Evolutionary conservation across 2,113 vertebrate genomes (phyloP), one percentile per base, ranked within the genome.

Genomic region (Tricholaema leucomelas): DNA sequence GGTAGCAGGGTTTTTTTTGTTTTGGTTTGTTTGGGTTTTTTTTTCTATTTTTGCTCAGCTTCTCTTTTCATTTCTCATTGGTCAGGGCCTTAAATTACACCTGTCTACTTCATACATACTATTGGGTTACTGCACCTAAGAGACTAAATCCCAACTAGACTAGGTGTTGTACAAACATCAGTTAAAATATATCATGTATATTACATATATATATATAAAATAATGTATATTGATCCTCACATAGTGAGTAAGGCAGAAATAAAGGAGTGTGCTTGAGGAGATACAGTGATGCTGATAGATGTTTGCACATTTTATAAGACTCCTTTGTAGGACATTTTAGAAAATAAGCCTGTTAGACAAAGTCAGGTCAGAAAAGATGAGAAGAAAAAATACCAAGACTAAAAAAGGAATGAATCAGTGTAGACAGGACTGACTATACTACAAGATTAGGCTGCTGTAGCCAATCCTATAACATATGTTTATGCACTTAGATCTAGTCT

Each of bases 41-140:
- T 85, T 40, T 94, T 79, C n/a, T 87, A 38, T n/a, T 72, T 72
- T 69, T 69, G 20, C 17, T 87, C 15, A 61, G 48, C 38, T 87
- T 87, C 38, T 44, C 24, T 87, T 81, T 75, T 40, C 15, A 65
- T 92, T 85, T 85, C 28, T 54, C 33, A 35, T 76, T 79, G 54
- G 30, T 30, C 55, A 65, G 6, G 15, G 35, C 27, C 75, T 91
- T 83, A 88, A 90, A 73, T 73, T 63, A 36, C 54, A 48, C 42
- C 25, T 78, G 8, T 24, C 36, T 81, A 8, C 18, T 88, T 71
- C 42, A 84, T 64, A 46, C 19, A 74, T 33, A 24, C 60, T 71
- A 17, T 10, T 55, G 31, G 7, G 31, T 59, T 74, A 31, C 38
- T 93, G 28, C n/a, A 78, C 42, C 15, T 74, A 36, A 64, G 36